Evolutionary conservation across 2,113 vertebrate genomes (phyloP), one percentile per base, ranked within the genome.

Genomic region (Xiphophorus couchianus): DNA sequence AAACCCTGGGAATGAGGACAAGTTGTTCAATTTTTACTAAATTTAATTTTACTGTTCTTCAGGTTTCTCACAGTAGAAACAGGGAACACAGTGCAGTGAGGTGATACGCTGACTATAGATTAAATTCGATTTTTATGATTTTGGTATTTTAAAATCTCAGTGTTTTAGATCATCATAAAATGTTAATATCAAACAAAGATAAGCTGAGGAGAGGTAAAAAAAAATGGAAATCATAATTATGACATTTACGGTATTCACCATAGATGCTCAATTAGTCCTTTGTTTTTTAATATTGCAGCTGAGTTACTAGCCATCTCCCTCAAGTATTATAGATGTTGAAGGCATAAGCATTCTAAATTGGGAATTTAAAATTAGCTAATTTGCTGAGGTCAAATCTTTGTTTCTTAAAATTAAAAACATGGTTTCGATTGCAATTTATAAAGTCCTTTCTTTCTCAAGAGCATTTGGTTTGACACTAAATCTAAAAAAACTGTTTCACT

Each of bases 61-160:
- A n/a, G 19, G 9, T 48, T 74, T 69, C 44, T 68, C 44, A 67
- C 30, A 73, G 63, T 33, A 73, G 72, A 54, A 73, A 67, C 73
- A 63, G 28, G n/a, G 76, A 9, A 25, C 17, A 25, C 2, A n/a
- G 25, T 58, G 51, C 28, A 64, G 61, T 54, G 35, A 44, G 25
- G 5, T 58, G 8, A 10, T 58, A 2, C 8, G 8, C 14, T 17
- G 64, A 48, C 62, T 77, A 72, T 62, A 54, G 19, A 22, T 54
- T 54, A 17, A 6, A 11, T 37, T 37, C 11, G 10, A 37, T 37
- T 37, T 37, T 37, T 17, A 44, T 44, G 4, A 15, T 13, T 25
- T 54, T 54, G 17, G 15, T 4, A 5, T 9, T 54, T 54, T 54
- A 9, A 54, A 1, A 54, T 19, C 48, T 54, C 51, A 4, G 44